These are phyloP conservation scores for Otocyon megalotis DNA, from an alignment of 2,113 vertebrate species.

Conservation along the genomic window DNA sequence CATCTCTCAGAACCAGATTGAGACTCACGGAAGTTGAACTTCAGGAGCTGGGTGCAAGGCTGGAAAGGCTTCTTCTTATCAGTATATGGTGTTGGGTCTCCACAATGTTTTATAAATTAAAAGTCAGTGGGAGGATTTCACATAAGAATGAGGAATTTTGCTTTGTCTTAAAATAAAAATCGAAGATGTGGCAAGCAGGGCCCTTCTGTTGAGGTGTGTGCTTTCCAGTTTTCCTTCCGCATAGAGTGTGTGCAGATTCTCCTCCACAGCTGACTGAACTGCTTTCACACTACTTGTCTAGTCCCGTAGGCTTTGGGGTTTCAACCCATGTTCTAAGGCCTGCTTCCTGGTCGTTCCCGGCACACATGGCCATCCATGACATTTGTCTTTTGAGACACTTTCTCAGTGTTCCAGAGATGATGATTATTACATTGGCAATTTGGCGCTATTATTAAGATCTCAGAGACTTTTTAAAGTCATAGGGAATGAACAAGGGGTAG, in stretches of 20 bases:
- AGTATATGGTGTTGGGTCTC: background rate
- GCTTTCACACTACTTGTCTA: background rate
- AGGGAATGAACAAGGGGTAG: background rate
- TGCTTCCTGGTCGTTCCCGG: background rate
- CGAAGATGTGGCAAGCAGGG: background rate
- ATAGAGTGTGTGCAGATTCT: background rate
- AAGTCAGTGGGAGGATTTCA: background rate
- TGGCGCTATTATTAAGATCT: background rate
- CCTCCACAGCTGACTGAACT: background rate
- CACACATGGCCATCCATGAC: background rate
- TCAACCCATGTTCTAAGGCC: background rate
- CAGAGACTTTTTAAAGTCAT: background rate
- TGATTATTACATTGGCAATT: background rate
- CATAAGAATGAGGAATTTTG: slow-evolving; percentile 30
- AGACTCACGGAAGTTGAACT: slow-evolving; percentile 14
- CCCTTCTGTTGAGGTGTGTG: background rate
- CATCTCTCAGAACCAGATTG: background rate
- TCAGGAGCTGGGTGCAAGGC: background rate
- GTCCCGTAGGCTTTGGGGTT: background rate
- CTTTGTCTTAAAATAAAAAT: background rate
- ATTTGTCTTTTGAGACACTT: background rate
- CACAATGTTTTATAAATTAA: slow-evolving; percentile 17
- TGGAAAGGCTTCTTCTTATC: background rate
- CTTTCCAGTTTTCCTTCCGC: background rate
- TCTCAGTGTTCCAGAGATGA: background rate